Percentiles rank a stretch among this genome's conserved stretches.
These are phyloP conservation scores for Guaruba guarouba DNA, from an alignment of 2,113 vertebrate species.

Conservation along the genomic window DNA sequence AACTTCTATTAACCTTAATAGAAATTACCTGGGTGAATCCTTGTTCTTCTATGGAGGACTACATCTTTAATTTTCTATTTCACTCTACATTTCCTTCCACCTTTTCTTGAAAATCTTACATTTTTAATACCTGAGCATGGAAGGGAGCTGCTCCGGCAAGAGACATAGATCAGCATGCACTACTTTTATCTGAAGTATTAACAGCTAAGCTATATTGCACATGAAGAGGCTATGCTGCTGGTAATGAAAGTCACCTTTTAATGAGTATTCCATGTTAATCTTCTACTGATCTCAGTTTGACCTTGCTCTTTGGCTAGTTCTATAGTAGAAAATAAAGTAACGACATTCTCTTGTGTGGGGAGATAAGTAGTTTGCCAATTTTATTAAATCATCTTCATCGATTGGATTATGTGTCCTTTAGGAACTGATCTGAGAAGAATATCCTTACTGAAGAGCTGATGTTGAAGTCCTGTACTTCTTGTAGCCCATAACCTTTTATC, in stretches of 20 bases:
- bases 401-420: not conserved
- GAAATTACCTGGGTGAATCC: not conserved
- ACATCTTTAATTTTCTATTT: conserved; percentile 15
- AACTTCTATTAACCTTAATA: conserved; percentile 1
- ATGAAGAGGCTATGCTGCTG: not conserved
- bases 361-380: conserved; percentile 13
- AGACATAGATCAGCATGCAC: not conserved
- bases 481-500: conserved; percentile 21
- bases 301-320: not conserved
- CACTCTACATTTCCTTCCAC: not conserved
- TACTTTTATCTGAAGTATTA: not conserved
- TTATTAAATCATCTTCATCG: not conserved
- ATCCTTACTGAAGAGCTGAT: not conserved
- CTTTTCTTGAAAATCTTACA: not conserved
- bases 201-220: not conserved
- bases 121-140: not conserved
- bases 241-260: conserved; percentile 24
- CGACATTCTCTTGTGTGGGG: not conserved
- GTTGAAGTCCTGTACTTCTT: not conserved
- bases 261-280: conserved; percentile 49
- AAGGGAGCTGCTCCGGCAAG: not conserved
- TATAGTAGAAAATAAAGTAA: conserved; percentile 5
- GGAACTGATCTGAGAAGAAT: not conserved
- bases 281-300: conserved; percentile 7
- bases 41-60: not conserved